phyloP scores from a whole-genome alignment of 2,888 invertebrate genomes.

The Macropis europaea region DNA sequence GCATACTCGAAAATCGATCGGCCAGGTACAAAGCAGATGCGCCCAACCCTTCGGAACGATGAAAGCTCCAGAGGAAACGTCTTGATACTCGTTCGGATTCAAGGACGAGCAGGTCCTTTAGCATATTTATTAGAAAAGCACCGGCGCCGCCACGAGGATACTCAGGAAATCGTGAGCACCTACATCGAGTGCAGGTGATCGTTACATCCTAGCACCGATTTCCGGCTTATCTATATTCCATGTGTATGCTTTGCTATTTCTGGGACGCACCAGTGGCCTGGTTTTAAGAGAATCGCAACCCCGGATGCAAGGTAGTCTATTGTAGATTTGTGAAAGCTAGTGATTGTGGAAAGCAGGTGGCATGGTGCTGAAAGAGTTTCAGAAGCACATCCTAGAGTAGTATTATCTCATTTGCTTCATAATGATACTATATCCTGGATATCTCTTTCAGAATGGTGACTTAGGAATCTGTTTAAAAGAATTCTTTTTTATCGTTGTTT shows the following conservation, averaged over 20 bases:
- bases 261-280: background rate
- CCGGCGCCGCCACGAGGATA: conserved; percentile 22
- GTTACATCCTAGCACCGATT: conserved; percentile 26
- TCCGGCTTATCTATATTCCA: conserved; percentile 36
- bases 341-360: too few relatives aligned
- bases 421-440: too few relatives aligned
- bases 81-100: conserved; percentile 46
- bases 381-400: too few relatives aligned
- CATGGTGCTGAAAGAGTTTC: too few relatives aligned
- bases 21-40: conserved; percentile 63
- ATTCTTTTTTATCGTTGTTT: too few relatives aligned
- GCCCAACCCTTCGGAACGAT: conserved; percentile 33
- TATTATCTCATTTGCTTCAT: too few relatives aligned
- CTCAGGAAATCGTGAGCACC: conserved; percentile 18
- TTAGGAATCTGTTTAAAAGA: too few relatives aligned
- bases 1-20: conserved; percentile 52
- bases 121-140: conserved; percentile 29
- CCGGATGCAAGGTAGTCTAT: background rate
- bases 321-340: background rate
- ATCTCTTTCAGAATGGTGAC: too few relatives aligned
- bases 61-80: conserved; percentile 45
- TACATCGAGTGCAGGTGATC: conserved; percentile 48
- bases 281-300: background rate
- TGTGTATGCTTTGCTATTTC: background rate
- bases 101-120: conserved; percentile 28